These are phyloP conservation scores for Agrochola litura DNA, from an alignment of 2,888 invertebrate species.

Conservation along the genomic window DNA sequence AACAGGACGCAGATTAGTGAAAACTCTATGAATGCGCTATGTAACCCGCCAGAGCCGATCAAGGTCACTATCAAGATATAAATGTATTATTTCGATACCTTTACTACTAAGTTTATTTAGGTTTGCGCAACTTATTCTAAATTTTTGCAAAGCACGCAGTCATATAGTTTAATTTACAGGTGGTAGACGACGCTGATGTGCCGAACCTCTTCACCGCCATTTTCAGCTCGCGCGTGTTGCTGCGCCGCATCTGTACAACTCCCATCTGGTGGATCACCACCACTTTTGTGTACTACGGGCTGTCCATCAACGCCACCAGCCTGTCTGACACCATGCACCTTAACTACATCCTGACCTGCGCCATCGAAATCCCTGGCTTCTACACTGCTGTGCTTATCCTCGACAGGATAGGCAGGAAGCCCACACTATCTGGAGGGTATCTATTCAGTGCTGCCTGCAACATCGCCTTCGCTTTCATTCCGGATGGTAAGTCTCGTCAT, in stretches of 20 bases:
- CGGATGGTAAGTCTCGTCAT: conserved; percentile 84
- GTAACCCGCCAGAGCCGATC: conserved; percentile 79
- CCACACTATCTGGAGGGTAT: conserved; percentile 90
- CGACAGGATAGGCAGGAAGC: conserved; percentile 91
- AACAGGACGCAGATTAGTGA: conserved; percentile 91
- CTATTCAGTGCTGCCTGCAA: conserved; percentile 90
- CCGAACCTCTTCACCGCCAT: conserved; percentile 79
- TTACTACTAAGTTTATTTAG: background rate
- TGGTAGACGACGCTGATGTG: conserved; percentile 47
- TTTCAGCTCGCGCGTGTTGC: conserved; percentile 86
- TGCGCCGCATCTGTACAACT: conserved; percentile 91
- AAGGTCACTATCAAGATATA: conserved; percentile 20
- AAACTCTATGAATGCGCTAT: conserved; percentile 85
- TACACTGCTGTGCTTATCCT: conserved; percentile 91
- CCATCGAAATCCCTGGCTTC: conserved; percentile 94
- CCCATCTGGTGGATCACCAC: conserved; percentile 95
- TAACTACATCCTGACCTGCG: conserved; percentile 92
- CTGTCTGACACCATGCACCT: conserved; percentile 93
- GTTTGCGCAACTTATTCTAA: background rate
- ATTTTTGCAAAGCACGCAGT: background rate
- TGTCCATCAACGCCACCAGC: conserved; percentile 94
- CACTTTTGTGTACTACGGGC: conserved; percentile 94
- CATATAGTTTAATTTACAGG: conserved; percentile 11
- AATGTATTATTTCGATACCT: background rate
- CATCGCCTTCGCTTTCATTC: conserved; percentile 84